Base-by-base conservation (phyloP, 2,113 vertebrate genomes). In the Vidua macroura region DNA sequence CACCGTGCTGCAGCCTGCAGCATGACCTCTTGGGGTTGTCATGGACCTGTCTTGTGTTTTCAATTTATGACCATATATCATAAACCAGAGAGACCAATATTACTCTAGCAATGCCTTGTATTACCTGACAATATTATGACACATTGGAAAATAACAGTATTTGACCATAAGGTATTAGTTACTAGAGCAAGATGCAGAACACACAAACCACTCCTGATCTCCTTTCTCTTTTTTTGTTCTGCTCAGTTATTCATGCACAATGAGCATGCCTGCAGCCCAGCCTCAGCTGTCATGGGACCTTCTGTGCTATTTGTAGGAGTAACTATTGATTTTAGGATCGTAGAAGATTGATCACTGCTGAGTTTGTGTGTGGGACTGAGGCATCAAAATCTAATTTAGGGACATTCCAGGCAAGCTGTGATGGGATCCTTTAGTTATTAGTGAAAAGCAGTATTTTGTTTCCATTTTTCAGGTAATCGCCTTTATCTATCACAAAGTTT, bases 241-340 rank as follows among this genome's bases (percentile, higher is more conserved):
- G 43, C 15, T 83, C 59, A 35, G 52, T 46, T 92, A 86, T 89
- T 41, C 30, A 31, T 6, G 33, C 51, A 35, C 43, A 25, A 30
- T 1, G 9, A 79, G 43, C 6, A 14, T 0, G 43, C 30, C 69
- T 70, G 39, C 51, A 77, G 59, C 51, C 16, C 48, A 56, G n/a
- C 59, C 84, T 63, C 59, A 74, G 72, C 44, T 95, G 76, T 39
- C 55, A 49, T 15, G 55, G 72, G 83, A 80, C 41, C 6, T 66
- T 31, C 23, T 2, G 0, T 1, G 7, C 41, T 83, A 3, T 73
- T 83, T 0, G 0, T 80, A 67, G 46, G 27, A 83, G 15, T 60
- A 52, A 62, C 55, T 77, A 86, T 74, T 66, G 73, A 77, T 91
- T 92, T 83, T 64, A 58, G 63, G 28, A 41, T 64, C 1, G 1